Evolutionary conservation across 2,888 invertebrate genomes (phyloP).

Genomic region (Frankliniella intonsa): DNA sequence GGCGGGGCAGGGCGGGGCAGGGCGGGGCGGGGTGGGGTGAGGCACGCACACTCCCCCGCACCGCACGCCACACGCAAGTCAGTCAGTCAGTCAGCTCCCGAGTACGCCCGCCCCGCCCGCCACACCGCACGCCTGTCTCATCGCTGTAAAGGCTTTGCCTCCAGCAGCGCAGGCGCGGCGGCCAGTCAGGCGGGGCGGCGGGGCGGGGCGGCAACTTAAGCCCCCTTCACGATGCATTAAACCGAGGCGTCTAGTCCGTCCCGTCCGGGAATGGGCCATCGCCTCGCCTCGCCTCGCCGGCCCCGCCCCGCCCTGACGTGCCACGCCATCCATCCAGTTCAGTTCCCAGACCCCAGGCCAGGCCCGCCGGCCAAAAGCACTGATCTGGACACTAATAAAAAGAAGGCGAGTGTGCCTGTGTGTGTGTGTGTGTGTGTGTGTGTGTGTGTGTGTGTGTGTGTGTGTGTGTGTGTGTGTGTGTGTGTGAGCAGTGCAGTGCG

Average conservation of each 20-base stretch:
- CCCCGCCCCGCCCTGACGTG: not conserved
- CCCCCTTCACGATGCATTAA: not conserved
- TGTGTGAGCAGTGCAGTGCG: not conserved
- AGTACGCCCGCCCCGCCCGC: no score
- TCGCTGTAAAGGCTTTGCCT: no score
- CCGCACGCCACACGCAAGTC: no score
- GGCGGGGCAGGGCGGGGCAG: no score
- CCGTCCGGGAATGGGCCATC: no score
- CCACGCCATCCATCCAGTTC: not conserved
- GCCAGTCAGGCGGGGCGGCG: no score
- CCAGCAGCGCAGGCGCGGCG: no score
- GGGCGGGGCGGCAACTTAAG: not conserved
- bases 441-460: conserved; percentile 1
- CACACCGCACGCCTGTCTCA: no score
- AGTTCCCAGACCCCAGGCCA: no score
- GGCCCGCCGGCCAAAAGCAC: not conserved
- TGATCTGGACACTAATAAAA: not conserved
- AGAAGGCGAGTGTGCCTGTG: not conserved
- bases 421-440: conserved; percentile 1
- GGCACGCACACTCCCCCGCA: no score
- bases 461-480: not conserved
- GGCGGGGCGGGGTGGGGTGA: not conserved
- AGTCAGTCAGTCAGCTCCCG: no score
- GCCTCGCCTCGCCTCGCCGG: not conserved
- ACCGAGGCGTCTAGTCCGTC: not conserved